Conservation (phyloP, 2,888 invertebrate genomes). For the Seira ritae region DNA sequence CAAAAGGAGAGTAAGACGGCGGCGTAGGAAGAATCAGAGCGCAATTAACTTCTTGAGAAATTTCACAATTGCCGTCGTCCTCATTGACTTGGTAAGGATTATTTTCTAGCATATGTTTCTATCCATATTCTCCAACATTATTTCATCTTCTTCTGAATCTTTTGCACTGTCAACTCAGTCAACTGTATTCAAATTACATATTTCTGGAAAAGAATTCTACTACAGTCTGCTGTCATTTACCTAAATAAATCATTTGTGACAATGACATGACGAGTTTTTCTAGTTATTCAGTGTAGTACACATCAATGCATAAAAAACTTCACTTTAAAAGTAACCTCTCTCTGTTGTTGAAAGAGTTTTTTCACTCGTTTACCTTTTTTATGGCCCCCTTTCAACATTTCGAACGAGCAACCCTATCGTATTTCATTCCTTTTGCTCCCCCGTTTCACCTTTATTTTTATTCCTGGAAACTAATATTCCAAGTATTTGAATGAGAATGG, state of each 20-base stretch:
- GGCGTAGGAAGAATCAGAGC: slow-evolving; percentile 35
- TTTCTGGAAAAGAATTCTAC: too few relatives aligned
- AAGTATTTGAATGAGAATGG: slow-evolving; percentile 34
- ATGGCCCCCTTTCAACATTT: slow-evolving; percentile 33
- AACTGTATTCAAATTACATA: too few relatives aligned
- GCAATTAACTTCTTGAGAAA: slow-evolving; percentile 49
- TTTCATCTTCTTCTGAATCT: not conserved
- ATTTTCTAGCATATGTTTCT: slow-evolving; percentile 7
- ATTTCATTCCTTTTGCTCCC: not conserved
- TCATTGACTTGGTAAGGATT: slow-evolving; percentile 67
- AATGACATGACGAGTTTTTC: not conserved
- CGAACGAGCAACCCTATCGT: not conserved
- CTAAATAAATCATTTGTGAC: too few relatives aligned
- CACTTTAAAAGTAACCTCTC: too few relatives aligned
- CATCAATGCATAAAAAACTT: slow-evolving; percentile 46
- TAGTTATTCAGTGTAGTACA: slow-evolving; percentile 3
- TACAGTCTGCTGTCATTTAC: too few relatives aligned
- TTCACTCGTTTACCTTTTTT: slow-evolving; percentile 45
- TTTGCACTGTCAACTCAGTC: not conserved
- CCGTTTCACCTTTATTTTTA: not conserved
- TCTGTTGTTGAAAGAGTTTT: slow-evolving; percentile 26
- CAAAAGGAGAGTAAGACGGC: not conserved
- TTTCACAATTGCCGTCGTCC: slow-evolving; percentile 51
- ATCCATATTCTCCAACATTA: not conserved
- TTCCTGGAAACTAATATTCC: not conserved